These are phyloP conservation scores for Chiloscyllium punctatum DNA, from an alignment of 2,797 vertebrate species.

Conservation along the genomic window DNA sequence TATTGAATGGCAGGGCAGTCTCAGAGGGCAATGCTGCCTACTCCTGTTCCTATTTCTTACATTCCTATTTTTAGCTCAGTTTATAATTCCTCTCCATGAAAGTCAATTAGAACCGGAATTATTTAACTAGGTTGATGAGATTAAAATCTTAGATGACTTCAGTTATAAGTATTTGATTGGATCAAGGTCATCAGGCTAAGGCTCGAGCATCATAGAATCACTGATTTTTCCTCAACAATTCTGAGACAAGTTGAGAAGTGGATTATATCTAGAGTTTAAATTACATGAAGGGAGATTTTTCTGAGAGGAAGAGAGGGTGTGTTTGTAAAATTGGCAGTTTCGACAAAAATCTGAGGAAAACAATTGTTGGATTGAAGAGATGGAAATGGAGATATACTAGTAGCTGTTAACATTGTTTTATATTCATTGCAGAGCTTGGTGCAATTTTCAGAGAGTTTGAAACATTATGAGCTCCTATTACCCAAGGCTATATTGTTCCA, in stretches of 20 bases:
- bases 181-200: neutral
- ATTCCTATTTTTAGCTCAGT: no score
- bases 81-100: neutral
- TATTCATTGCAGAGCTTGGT: neutral
- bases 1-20: no score
- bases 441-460: neutral
- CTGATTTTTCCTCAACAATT: neutral
- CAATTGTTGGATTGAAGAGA: neutral
- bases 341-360: neutral
- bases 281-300: neutral
- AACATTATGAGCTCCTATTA: neutral
- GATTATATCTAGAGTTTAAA: neutral
- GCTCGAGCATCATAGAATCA: neutral
- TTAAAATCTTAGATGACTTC: neutral
- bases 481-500: neutral
- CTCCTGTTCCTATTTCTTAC: no score
- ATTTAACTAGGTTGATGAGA: neutral
- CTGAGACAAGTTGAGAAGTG: neutral
- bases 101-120: neutral
- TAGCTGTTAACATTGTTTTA: neutral
- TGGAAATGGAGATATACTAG: neutral
- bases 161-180: neutral
- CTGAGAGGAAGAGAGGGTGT: neutral
- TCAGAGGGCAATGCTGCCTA: no score
- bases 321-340: neutral